Percentiles rank a stretch among this genome's conserved stretches.
These are phyloP conservation scores for Callorhinus ursinus DNA, from an alignment of 2,113 vertebrate species.

Conservation along the genomic window DNA sequence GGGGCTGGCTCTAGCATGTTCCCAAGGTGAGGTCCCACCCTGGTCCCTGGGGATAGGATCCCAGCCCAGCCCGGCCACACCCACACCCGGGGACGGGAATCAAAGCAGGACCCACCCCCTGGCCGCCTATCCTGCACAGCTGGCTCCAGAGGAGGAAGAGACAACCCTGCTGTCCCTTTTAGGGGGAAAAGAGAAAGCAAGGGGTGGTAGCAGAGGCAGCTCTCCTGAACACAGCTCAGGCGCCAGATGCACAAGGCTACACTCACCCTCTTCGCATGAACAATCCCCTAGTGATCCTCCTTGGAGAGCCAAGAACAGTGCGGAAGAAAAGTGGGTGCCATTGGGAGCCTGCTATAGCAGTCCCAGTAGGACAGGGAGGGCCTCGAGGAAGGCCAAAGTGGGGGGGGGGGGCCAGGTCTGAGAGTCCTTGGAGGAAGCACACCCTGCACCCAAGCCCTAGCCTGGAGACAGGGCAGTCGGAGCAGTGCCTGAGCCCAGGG, in stretches of 20 bases:
- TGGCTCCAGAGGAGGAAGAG: neutral
- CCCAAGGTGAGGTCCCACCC: neutral
- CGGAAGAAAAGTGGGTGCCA: neutral
- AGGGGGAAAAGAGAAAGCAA: neutral
- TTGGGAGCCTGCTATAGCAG: neutral
- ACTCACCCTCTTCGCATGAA: neutral
- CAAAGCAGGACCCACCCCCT: neutral
- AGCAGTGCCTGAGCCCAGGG: neutral
- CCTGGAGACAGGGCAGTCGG: neutral
- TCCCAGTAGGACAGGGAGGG: rapidly evolving
- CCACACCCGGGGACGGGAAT: neutral
- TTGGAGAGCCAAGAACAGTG: neutral
- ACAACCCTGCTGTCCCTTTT: neutral
- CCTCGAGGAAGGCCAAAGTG: neutral
- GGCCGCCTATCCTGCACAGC: neutral
- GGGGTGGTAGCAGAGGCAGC: no score
- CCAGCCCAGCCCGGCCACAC: neutral
- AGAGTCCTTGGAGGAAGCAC: neutral
- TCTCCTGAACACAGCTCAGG: neutral
- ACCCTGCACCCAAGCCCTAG: neutral
- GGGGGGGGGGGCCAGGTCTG: neutral
- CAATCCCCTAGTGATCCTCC: neutral
- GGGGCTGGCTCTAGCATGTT: neutral
- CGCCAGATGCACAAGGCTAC: neutral
- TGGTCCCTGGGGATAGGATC: neutral